Conservation (phyloP, 2,888 invertebrate species). For the Drosophila peninsularis region DNA sequence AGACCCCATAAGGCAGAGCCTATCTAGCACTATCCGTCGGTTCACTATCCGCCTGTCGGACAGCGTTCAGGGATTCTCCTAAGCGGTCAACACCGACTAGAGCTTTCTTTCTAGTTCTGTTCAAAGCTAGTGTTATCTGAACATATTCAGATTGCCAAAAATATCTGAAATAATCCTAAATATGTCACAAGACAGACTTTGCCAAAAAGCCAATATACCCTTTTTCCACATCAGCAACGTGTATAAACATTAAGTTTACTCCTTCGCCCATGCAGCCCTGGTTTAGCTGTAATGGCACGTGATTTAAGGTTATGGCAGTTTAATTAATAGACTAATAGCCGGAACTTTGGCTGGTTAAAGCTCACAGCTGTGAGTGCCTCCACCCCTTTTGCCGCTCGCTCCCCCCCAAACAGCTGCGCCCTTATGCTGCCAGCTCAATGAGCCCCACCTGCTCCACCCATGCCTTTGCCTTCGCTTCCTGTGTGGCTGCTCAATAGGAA, state of each 20-base stretch:
- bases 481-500: constrained; percentile 46
- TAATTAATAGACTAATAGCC: constrained; percentile 70
- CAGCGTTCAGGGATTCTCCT: too few relatives aligned
- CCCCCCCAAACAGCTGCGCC: constrained; percentile 6
- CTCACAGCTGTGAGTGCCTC: constrained; percentile 14
- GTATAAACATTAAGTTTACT: not conserved
- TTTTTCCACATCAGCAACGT: too few relatives aligned
- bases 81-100: too few relatives aligned
- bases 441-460: not conserved
- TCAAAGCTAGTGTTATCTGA: too few relatives aligned
- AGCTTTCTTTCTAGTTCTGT: too few relatives aligned
- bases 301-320: constrained; percentile 68
- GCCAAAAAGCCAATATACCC: not conserved
- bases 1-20: too few relatives aligned
- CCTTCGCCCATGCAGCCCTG: constrained; percentile 30
- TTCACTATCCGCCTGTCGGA: too few relatives aligned
- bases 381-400: not conserved
- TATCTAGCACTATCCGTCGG: too few relatives aligned
- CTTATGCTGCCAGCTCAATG: constrained; percentile 10
- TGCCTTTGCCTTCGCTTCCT: constrained; percentile 1
- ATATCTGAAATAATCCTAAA: too few relatives aligned
- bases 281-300: constrained; percentile 38
- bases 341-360: constrained; percentile 46
- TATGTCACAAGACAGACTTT: too few relatives aligned
- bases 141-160: too few relatives aligned